Base-by-base conservation (phyloP, 2,797 vertebrate species). In the Alca torda region DNA sequence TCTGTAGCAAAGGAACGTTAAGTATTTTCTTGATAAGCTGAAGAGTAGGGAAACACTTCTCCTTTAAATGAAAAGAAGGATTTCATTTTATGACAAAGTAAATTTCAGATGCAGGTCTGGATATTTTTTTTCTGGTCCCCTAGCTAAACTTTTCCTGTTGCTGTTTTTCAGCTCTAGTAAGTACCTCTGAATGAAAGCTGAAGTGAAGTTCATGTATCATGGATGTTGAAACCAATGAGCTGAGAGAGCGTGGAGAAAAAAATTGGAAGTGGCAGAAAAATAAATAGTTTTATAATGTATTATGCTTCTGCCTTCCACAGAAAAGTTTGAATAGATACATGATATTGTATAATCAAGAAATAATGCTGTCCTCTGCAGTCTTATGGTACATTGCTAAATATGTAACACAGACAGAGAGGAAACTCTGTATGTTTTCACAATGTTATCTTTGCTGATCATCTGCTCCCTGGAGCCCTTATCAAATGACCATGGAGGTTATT, bases 281-380 rank as follows among this genome's bases (percentile, higher is more conserved):
- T 10, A 84, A 94, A 93, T 91, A 81, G 57, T 72, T 90, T 85
- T 83, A 30, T 46, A 75, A 80, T 51, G 48, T 65, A 64, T 89
- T 87, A 68, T 61, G 75, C 24, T 89, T 67, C 39, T 93, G n/a
- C 76, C 45, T 93, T 87, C 35, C n/a, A 59, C 59, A 90, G 43
- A 82, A 48, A 78, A 88, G 39, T 93, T 81, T 91, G 39, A 86
- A 68, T 86, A 91, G 90, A 51, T 88, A 84, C 28, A 41, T 78
- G 76, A 95, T 86, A 81, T 19, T 90, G 73, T 76, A 69, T 84
- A 92, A 91, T 93, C 57, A 81, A 91, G 82, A 93, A 95, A 75
- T 95, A 86, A 57, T 88, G 76, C 87, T 93, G 73, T 94, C 43
- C 26, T 86, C 54, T 90, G 82, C 65, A 84, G 61, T 83, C 69